These are phyloP conservation scores for Tachyglossus aculeatus DNA, from an alignment of 2,797 vertebrate species.

Conservation along the genomic window DNA sequence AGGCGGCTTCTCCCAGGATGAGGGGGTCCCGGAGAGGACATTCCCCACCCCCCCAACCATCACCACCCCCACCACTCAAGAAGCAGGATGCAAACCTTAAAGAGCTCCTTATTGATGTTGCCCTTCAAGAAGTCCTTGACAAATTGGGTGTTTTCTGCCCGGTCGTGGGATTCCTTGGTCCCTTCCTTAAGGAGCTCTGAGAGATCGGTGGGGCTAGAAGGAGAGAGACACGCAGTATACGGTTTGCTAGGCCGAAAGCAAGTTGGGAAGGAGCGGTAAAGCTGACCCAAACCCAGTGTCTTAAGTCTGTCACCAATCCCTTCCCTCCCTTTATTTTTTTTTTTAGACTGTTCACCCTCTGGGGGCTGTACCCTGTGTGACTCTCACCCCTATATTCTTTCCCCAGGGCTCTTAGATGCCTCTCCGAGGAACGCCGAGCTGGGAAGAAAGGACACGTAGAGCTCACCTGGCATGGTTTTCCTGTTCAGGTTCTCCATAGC, in stretches of 20 bases:
- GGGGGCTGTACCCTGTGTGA: not conserved
- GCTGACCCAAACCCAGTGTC: not conserved
- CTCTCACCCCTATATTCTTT: not conserved
- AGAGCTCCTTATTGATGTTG: conserved; percentile 88
- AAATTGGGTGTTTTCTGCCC: conserved; percentile 92
- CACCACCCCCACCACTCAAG: no score
- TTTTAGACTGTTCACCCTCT: not conserved
- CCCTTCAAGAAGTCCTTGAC: conserved; percentile 96
- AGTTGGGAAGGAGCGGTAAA: not conserved
- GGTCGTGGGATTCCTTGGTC: conserved; percentile 92
- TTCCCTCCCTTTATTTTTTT: not conserved
- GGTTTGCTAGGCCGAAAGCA: no score
- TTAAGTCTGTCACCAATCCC: not conserved
- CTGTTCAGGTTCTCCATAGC: conserved; percentile 28
- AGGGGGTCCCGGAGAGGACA: no score
- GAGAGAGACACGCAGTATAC: not conserved
- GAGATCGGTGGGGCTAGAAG: conserved; percentile 81
- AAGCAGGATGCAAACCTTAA: conserved; percentile 83
- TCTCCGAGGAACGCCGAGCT: not conserved
- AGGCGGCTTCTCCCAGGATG: no score
- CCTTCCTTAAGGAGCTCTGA: conserved; percentile 93
- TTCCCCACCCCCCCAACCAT: no score
- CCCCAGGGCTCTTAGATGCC: not conserved
- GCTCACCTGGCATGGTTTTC: conserved; percentile 61
- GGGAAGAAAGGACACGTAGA: not conserved